Percentiles rank a stretch among this genome's conserved stretches.
These are phyloP conservation scores for Sebastes alutus DNA, from an alignment of 2,797 vertebrate species.

Conservation along the genomic window DNA sequence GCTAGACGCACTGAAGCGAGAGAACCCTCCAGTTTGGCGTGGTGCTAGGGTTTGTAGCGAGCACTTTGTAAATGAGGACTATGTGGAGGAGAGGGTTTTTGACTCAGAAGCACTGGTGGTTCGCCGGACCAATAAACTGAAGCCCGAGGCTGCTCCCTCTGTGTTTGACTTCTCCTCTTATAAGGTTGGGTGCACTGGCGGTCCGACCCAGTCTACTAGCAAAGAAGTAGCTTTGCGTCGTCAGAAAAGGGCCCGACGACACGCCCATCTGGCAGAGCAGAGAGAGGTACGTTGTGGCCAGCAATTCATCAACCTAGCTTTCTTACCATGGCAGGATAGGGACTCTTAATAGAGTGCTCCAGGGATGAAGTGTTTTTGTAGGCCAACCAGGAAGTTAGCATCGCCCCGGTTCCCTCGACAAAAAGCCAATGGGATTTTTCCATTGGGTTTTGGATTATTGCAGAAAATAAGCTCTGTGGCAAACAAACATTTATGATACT, in stretches of 20 bases:
- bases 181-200: neutral
- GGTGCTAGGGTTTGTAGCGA: neutral
- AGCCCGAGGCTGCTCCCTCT: neutral
- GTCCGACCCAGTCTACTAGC: neutral
- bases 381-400: too few species aligned
- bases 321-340: neutral
- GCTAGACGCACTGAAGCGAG: neutral
- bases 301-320: neutral
- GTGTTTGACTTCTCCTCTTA: neutral
- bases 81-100: neutral
- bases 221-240: neutral
- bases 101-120: neutral
- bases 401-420: accelerated
- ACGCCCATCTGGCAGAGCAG: neutral
- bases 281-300: neutral
- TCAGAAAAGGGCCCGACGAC: neutral
- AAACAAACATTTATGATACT: too few species aligned
- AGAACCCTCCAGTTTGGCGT: neutral
- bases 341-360: accelerated
- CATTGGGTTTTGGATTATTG: too few species aligned
- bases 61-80: neutral
- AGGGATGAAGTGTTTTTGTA: too few species aligned
- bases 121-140: neutral
- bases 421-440: too few species aligned
- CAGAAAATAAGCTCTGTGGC: too few species aligned